Evolutionary conservation across 2,888 invertebrate genomes (phyloP).

Genomic region (Melolontha melolontha): DNA sequence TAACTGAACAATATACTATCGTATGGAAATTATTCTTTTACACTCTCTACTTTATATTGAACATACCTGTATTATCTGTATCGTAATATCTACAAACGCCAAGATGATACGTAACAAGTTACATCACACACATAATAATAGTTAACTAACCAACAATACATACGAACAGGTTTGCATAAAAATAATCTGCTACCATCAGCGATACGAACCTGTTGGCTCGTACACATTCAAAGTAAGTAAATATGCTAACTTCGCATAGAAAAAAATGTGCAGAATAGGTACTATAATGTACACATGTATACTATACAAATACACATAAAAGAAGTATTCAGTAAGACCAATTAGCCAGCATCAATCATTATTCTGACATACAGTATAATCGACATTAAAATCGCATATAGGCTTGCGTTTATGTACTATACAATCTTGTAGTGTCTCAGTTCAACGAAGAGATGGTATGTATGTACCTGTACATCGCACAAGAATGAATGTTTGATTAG

Average conservation of each 20-base stretch:
- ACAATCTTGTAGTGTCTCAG: constrained; percentile 4
- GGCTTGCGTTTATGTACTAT: not conserved
- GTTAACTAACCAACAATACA: constrained; percentile 17
- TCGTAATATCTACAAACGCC: too few relatives aligned
- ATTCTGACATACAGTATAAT: constrained; percentile 53
- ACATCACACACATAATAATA: constrained; percentile 5
- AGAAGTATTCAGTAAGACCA: constrained; percentile 48
- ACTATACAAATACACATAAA: not conserved
- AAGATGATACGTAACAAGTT: not conserved
- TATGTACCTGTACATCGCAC: constrained; percentile 8
- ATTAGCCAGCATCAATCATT: constrained; percentile 56
- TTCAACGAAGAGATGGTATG: constrained; percentile 10
- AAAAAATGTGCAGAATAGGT: constrained; percentile 4
- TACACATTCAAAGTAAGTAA: not conserved
- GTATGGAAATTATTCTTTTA: too few relatives aligned
- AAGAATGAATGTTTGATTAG: constrained; percentile 26
- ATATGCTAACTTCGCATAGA: not conserved
- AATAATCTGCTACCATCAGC: constrained; percentile 1
- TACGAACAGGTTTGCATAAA: not conserved
- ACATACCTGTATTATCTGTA: too few relatives aligned
- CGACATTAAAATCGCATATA: constrained; percentile 55
- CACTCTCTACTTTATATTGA: not conserved
- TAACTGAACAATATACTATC: too few relatives aligned
- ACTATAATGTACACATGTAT: not conserved
- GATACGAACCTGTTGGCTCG: not conserved